Evolutionary conservation across 2,113 vertebrate species (phyloP).

Genomic region (Hydropotes inermis): DNA sequence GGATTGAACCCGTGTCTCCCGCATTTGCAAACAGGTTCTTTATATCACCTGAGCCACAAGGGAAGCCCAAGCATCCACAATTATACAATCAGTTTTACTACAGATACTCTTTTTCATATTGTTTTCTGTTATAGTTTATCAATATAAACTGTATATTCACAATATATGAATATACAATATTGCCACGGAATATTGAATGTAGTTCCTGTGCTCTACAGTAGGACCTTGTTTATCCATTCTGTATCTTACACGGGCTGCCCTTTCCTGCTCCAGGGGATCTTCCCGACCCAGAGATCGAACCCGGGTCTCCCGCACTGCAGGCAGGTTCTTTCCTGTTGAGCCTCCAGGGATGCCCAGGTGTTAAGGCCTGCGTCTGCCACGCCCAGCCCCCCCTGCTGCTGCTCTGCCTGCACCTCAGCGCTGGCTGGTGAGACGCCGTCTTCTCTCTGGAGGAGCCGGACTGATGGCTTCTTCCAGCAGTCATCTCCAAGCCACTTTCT

Average conservation of each 20-base stretch:
- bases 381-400: neutral
- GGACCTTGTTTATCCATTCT: neutral
- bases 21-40: neutral
- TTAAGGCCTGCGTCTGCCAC: neutral
- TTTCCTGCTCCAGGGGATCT: neutral
- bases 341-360: neutral
- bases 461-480: too few species aligned
- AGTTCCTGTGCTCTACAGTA: neutral
- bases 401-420: neutral
- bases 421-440: accelerated
- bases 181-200: neutral
- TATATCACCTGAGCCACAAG: neutral
- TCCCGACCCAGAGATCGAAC: neutral
- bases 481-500: accelerated
- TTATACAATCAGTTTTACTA: neutral
- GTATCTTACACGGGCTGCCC: neutral
- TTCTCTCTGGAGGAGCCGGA: neutral
- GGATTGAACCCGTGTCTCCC: neutral
- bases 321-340: neutral
- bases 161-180: neutral
- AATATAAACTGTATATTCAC: neutral
- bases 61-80: neutral
- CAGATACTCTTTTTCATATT: neutral
- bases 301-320: neutral
- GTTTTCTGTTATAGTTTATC: neutral